Evolutionary conservation across 2,113 vertebrate genomes (phyloP), one percentile per base, ranked within the genome.

Genomic region (Sturnira hondurensis): DNA sequence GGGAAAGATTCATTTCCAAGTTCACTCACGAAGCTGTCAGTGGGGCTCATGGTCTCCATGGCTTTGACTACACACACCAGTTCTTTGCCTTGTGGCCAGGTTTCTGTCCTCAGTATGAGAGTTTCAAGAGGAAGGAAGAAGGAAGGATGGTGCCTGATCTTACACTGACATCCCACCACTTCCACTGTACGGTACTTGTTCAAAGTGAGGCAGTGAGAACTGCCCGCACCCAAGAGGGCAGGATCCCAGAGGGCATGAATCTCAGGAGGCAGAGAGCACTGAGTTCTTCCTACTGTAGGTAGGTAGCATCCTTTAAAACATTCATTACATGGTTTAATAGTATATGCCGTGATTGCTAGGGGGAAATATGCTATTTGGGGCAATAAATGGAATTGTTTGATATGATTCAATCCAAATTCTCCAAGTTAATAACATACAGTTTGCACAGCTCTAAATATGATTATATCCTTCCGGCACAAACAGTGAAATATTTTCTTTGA

Each of bases 81-180:
- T 74, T 33, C 0, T 61, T 33, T 63, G 3, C n/a, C 17, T 3
- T 16, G 13, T 38, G 26, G 0, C 12, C 20, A 31, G 11, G 31
- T 31, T 28, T 24, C 63, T 80, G 9, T 2, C 13, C 36, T 15
- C 22, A 2, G 7, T 16, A 28, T 41, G 68, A 89, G 15, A 63
- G 11, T 28, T 73, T 19, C 31, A 19, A 38, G 52, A 61, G 15
- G 67, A 15, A 47, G 4, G 26, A 19, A 41, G 22, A 15, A 24
- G 17, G 2, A 78, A 41, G 28, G 19, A 31, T 10, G 19, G 4
- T 0, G 0, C 2, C 10, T 3, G 14, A 43, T 19, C 74, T 52
- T 24, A 31, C 12, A n/a, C 0, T 52, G 41, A 19, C 36, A 31
- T 16, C 7, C 38, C 68, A 12, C 1, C 26, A 41, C 47, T 85